Conservation (phyloP, 2,888 invertebrate species). For the Fragum fragum region DNA sequence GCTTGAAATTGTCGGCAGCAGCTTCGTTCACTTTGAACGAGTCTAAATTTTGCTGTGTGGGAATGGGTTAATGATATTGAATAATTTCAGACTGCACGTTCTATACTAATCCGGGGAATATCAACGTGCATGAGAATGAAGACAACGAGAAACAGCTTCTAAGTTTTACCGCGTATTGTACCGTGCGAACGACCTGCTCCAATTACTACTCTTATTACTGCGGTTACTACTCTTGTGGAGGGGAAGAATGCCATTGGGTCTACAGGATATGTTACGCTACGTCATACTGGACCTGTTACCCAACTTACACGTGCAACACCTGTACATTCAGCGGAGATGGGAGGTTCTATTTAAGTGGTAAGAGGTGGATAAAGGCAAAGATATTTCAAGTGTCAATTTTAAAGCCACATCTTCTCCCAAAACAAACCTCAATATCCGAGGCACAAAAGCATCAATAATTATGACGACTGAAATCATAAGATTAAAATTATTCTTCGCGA, state of each 20-base stretch:
- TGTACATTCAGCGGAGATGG: not conserved
- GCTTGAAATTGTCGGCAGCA: no score
- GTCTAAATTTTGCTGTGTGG: no score
- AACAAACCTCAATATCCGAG: no score
- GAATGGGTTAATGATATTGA: no score
- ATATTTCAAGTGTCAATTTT: not conserved
- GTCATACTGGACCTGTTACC: not conserved
- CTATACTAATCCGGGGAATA: not conserved
- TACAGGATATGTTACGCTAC: not conserved
- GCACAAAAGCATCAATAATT: no score
- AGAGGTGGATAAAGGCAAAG: no score
- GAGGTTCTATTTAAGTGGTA: not conserved
- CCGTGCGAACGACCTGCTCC: not conserved
- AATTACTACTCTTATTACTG: not conserved
- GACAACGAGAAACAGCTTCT: not conserved
- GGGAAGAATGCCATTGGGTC: not conserved
- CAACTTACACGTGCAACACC: not conserved
- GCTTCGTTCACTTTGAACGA: no score
- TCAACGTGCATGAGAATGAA: slow-evolving; percentile 1
- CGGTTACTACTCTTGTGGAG: not conserved
- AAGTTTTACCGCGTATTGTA: not conserved
- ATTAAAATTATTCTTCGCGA: no score
- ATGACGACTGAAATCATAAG: no score
- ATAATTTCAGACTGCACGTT: slow-evolving; percentile 1
- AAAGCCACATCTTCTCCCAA: not conserved